Base-by-base conservation (phyloP, 2,888 invertebrate species). In the Pilophorus perplexus region DNA sequence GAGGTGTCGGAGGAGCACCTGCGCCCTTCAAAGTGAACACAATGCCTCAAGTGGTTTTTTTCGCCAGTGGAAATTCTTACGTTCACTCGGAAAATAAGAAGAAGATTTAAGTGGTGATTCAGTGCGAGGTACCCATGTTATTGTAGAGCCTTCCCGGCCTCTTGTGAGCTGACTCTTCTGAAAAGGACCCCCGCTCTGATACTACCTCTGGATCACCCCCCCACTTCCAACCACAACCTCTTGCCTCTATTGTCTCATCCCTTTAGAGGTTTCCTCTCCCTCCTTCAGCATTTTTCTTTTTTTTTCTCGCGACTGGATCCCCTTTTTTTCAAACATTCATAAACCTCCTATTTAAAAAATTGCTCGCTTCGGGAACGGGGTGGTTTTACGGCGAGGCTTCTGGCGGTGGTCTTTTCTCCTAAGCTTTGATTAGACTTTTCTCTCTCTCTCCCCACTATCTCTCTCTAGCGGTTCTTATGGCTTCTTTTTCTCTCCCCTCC, bases 321-420 rank as follows among this genome's bases (percentile, higher is more conserved):
- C 12, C 20, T 6, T 22, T 22, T 59, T 54, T 42, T 59, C 59
- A 42, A 59, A 59, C 59, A 59, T 59, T 42, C 42, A 42, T 59
- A 59, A 59, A 59, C 59, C 59, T 25, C 23, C 59, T 59, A 59
- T 59, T 57, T 59, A 59, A 59, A 59, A 59, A 59, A 59, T 59
- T 25, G 59, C 59, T 59, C n/a, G n/a, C n/a, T n/a, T n/a, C n/a
- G n/a, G n/a, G n/a, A n/a, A n/a, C n/a, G n/a, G n/a, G n/a, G n/a
- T n/a, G n/a, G n/a, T n/a, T n/a, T n/a, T n/a, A n/a, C n/a, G n/a
- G n/a, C n/a, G 25, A n/a, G 25, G 42, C 59, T 25, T 59, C 59
- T n/a, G 59, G 16, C 28, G 25, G 55, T 33, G 38, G 25, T 8
- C 14, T n/a, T 8, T n/a, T 25, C 23, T 27, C 42, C 8, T 4